phyloP scores from a whole-genome alignment of 2,888 invertebrate species.

The Druceiella hillmani region DNA sequence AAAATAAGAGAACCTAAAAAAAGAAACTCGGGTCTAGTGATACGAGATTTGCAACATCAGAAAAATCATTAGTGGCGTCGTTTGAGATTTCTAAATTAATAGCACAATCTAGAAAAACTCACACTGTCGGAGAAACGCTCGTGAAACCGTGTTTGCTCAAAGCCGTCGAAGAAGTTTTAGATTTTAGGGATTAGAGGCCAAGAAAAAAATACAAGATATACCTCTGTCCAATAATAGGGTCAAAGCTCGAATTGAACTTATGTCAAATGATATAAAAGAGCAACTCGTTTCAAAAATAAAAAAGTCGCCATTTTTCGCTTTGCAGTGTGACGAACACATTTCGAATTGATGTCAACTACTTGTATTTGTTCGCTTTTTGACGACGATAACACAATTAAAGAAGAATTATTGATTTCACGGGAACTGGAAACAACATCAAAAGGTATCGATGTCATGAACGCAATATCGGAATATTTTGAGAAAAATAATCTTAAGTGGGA shows the following conservation, averaged over 20 bases:
- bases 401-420: conserved; percentile 5
- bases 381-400: conserved; percentile 6
- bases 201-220: conserved; percentile 8
- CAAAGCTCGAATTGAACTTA: conserved; percentile 4
- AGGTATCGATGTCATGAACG: background rate
- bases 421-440: conserved; percentile 4
- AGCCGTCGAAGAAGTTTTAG: conserved; percentile 8
- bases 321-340: conserved; percentile 10
- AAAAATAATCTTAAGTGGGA: too few species aligned
- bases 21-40: too few species aligned
- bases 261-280: conserved; percentile 6
- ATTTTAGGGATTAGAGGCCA: conserved; percentile 2
- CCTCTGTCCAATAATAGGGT: conserved; percentile 3
- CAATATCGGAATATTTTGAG: background rate
- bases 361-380: conserved; percentile 8
- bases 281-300: conserved; percentile 5
- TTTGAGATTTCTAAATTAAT: conserved; percentile 8
- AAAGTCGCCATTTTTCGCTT: conserved; percentile 5
- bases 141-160: conserved; percentile 4
- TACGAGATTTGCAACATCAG: too few species aligned
- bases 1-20: too few species aligned
- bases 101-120: background rate
- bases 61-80: too few species aligned
- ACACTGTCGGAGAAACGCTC: conserved; percentile 7
- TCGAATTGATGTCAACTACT: conserved; percentile 8